Conservation (phyloP, 2,797 vertebrate genomes). For the Coendou prehensilis region DNA sequence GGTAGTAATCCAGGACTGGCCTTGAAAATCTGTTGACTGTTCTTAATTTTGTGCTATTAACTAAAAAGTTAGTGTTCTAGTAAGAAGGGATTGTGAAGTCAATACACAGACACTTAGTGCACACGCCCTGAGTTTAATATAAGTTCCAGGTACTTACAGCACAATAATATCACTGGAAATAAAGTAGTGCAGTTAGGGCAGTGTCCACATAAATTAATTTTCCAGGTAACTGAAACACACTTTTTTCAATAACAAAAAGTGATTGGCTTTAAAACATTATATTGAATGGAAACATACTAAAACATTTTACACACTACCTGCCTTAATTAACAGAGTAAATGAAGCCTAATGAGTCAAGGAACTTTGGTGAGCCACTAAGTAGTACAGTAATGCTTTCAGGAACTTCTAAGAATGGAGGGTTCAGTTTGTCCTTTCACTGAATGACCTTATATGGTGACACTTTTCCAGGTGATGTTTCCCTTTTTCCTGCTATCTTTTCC, state of each 20-base stretch:
- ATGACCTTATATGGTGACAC: not conserved
- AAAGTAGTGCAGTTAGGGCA: slow-evolving; percentile 16
- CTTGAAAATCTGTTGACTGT: slow-evolving; percentile 22
- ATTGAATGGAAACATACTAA: slow-evolving; percentile 50
- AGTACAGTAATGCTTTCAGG: not conserved
- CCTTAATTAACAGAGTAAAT: slow-evolving; percentile 55
- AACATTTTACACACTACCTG: slow-evolving; percentile 36
- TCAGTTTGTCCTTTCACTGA: not conserved
- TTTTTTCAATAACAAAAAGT: slow-evolving; percentile 65
- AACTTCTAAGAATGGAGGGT: not conserved
- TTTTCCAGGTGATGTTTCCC: slow-evolving; percentile 42
- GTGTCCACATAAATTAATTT: slow-evolving; percentile 61
- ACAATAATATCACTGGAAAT: slow-evolving; percentile 63
- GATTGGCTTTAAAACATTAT: slow-evolving; percentile 65
- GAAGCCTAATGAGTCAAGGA: not conserved
- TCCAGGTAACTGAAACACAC: slow-evolving; percentile 64
- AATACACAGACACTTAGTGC: slow-evolving; percentile 79
- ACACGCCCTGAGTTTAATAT: slow-evolving; percentile 82
- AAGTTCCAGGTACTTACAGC: slow-evolving; percentile 71
- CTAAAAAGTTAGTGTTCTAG: slow-evolving; percentile 34
- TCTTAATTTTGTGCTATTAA: slow-evolving; percentile 54
- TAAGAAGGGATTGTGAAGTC: slow-evolving; percentile 62
- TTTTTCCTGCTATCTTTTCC: slow-evolving; percentile 12
- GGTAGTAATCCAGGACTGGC: not conserved
- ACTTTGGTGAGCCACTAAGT: not conserved